Conservation (phyloP, 2,888 invertebrate species). For the Phasia obesa region DNA sequence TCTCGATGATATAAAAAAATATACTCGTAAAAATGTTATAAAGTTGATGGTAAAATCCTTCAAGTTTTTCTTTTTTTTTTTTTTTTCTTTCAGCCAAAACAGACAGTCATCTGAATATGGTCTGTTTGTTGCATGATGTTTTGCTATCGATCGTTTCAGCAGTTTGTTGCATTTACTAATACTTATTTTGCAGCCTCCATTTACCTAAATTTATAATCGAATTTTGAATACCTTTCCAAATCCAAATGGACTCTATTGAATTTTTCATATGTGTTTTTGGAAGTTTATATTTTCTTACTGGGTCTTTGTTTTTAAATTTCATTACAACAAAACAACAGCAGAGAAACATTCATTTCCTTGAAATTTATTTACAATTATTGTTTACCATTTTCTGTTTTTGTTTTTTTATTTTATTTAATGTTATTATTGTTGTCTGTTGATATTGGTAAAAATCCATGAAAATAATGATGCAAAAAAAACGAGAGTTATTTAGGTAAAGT, state of each 20-base stretch:
- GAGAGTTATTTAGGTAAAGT: constrained; percentile 4
- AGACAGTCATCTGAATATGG: background rate
- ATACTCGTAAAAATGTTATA: background rate
- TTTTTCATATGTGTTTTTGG: background rate
- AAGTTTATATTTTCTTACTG: constrained; percentile 3
- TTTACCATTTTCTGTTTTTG: constrained; percentile 39
- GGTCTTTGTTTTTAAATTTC: constrained; percentile 32
- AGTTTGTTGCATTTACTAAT: constrained; percentile 1
- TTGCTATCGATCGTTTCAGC: background rate
- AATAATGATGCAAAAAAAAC: constrained; percentile 12
- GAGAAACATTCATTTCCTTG: constrained; percentile 64
- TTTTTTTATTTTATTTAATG: constrained; percentile 3
- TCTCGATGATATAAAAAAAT: constrained; percentile 1
- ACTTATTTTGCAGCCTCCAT: constrained; percentile 22
- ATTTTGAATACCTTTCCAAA: constrained; percentile 11
- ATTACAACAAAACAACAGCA: constrained; percentile 2
- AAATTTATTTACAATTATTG: constrained; percentile 61
- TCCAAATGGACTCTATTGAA: constrained; percentile 1
- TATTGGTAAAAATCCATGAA: constrained; percentile 23
- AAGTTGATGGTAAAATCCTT: background rate
- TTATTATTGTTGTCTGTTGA: constrained; percentile 8
- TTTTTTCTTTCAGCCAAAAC: background rate
- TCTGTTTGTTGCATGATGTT: background rate
- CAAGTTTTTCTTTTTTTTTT: constrained; percentile 6
- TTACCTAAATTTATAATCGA: constrained; percentile 34